Evolutionary conservation across 2,888 invertebrate genomes (phyloP), one percentile per base, ranked within the genome.

Genomic region (Baccha elongata): DNA sequence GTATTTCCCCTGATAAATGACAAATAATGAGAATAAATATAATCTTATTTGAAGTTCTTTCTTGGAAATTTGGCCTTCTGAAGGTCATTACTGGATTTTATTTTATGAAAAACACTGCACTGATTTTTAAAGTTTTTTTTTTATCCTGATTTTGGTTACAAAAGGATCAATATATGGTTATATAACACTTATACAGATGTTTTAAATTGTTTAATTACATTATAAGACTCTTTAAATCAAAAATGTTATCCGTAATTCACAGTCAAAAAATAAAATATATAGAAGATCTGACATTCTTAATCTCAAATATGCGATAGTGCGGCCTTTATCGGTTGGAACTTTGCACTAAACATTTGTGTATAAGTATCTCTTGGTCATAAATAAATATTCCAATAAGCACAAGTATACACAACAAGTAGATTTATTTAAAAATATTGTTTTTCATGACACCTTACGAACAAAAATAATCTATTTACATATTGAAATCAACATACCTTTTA

Each of bases 1-100:
- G 73, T 73, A 73, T 4, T 64, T 73, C 64, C 73, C 64, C 64
- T 55, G 23, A 23, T 17, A 42, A 10, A 32, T 52, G 17, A 29
- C 15, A 29, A 40, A 55, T 23, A 2, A 8, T 2, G 2, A 40
- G 8, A 21, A n/a, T 13, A 26, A 2, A 1, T 23, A 7, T 15
- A 10, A 40, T 1, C 29, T 6, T 32, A 7, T 32, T 32, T 26
- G 6, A 26, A 4, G 26, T 26, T 4, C 26, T 26, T 26, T 35
- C 10, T 55, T 40, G 8, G 11, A 55, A 23, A 55, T 29, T 53
- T n/a, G 23, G 13, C 55, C 13, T 55, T 53, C 11, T n/a, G 50
- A 55, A 55, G 55, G 55, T 55, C 55, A 55, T 40, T 32, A n/a
- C n/a, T n/a, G n/a, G n/a, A n/a, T n/a, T n/a, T n/a, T n/a, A n/a